Percentiles rank a stretch among this genome's conserved stretches.
Evolutionary conservation across 2,797 vertebrate species (phyloP).

Genomic region (Sebastes hubbsi): DNA sequence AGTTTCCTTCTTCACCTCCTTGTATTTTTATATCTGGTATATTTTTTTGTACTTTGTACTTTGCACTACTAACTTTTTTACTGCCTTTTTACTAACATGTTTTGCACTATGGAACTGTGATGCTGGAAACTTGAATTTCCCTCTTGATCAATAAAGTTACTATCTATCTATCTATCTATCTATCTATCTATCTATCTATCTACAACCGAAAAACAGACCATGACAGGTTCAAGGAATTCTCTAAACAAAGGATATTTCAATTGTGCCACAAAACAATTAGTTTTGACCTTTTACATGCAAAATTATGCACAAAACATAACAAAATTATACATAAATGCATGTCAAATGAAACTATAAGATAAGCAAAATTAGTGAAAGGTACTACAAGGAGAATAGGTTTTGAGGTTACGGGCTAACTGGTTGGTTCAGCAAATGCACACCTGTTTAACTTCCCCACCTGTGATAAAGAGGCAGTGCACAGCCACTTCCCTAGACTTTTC

Average conservation of each 20-base stretch:
- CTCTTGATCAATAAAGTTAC: too few species aligned
- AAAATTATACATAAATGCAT: neutral
- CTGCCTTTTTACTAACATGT: too few species aligned
- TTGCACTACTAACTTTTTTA: too few species aligned
- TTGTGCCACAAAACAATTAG: neutral
- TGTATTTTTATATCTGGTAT: too few species aligned
- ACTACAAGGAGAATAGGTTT: neutral
- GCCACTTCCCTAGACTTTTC: neutral
- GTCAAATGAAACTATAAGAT: neutral
- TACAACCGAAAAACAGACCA: neutral
- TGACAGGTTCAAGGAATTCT: neutral
- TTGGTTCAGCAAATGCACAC: neutral
- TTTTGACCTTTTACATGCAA: neutral
- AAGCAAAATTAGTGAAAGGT: neutral
- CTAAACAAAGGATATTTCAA: neutral
- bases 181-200: too few species aligned
- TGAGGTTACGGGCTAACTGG: neutral
- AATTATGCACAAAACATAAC: neutral
- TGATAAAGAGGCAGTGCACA: neutral
- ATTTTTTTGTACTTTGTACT: too few species aligned
- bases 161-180: too few species aligned
- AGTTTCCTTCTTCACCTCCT: too few species aligned
- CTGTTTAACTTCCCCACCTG: slow-evolving; percentile 1
- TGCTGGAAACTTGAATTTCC: too few species aligned
- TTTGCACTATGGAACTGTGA: too few species aligned